A percentile compares a stretch with the other conserved stretches of the same genome.
Conservation (phyloP, 2,113 vertebrate genomes). For the Orientallactaga bullata region DNA sequence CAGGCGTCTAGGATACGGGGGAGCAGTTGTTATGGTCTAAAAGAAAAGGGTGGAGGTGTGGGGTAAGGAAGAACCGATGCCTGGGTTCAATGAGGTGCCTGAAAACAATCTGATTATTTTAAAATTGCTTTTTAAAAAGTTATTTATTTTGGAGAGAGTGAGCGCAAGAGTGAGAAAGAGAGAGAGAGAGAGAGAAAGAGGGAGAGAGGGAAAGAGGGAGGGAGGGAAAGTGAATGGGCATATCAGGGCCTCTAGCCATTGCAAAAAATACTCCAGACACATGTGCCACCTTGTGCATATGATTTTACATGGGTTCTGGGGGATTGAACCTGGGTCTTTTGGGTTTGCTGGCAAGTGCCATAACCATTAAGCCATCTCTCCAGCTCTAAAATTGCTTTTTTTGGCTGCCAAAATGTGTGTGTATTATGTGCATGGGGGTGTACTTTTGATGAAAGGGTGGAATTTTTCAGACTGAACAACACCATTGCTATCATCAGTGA, state of each 20-base stretch:
- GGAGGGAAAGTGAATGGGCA: no score
- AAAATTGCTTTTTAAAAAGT: not conserved
- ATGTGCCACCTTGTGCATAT: no score
- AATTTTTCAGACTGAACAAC: not conserved
- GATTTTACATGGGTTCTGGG: no score
- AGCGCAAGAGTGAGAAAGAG: no score
- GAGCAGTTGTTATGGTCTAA: not conserved
- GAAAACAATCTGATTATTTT: not conserved
- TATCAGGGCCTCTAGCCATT: no score
- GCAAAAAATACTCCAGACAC: no score
- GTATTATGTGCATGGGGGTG: not conserved
- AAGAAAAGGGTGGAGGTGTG: not conserved
- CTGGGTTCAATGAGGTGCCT: not conserved
- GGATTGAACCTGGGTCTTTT: no score
- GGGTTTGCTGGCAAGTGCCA: no score
- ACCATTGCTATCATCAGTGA: not conserved
- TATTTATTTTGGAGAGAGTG: no score
- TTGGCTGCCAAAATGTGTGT: not conserved
- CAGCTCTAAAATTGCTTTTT: not conserved
- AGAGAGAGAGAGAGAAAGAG: no score
- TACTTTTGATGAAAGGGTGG: not conserved
- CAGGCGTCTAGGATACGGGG: not conserved
- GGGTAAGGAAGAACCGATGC: not conserved
- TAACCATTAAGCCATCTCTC: no score
- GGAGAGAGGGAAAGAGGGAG: no score